Conservation (phyloP, 1,140 invertebrate species). For the Drosophila pruinosa region DNA sequence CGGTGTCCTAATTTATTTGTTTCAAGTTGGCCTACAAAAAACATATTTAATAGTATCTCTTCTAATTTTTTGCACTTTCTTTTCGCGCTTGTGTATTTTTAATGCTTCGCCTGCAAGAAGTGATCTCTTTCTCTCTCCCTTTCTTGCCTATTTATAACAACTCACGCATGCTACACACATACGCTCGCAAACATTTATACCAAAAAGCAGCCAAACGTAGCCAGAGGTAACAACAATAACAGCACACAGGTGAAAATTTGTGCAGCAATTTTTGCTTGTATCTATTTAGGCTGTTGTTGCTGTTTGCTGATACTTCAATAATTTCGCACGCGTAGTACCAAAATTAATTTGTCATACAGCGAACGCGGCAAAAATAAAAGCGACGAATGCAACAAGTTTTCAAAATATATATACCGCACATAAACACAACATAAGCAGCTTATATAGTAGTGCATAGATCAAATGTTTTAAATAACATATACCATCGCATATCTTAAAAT, state of each 20-base stretch:
- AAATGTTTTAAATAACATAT: too few species aligned
- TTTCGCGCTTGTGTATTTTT: slow-evolving; percentile 47
- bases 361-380: slow-evolving; percentile 8
- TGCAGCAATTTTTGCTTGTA: slow-evolving; percentile 55
- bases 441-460: not conserved
- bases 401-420: not conserved
- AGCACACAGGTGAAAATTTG: slow-evolving; percentile 68
- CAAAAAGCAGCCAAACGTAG: slow-evolving; percentile 45
- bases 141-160: slow-evolving; percentile 70
- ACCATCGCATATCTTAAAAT: not conserved
- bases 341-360: slow-evolving; percentile 15
- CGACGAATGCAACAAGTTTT: slow-evolving; percentile 12
- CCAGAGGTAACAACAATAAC: slow-evolving; percentile 21
- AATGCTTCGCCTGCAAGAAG: slow-evolving; percentile 55
- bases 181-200: slow-evolving; percentile 16
- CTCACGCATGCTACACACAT: slow-evolving; percentile 47
- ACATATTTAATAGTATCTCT: slow-evolving; percentile 59
- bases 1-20: slow-evolving; percentile 69
- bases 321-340: slow-evolving; percentile 35
- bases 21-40: slow-evolving; percentile 61
- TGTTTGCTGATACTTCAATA: slow-evolving; percentile 37
- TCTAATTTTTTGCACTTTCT: slow-evolving; percentile 68
- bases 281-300: slow-evolving; percentile 6
- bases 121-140: slow-evolving; percentile 44
- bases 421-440: not conserved